Conservation (phyloP, 1,140 invertebrate genomes). For the Habropoda laboriosa region DNA sequence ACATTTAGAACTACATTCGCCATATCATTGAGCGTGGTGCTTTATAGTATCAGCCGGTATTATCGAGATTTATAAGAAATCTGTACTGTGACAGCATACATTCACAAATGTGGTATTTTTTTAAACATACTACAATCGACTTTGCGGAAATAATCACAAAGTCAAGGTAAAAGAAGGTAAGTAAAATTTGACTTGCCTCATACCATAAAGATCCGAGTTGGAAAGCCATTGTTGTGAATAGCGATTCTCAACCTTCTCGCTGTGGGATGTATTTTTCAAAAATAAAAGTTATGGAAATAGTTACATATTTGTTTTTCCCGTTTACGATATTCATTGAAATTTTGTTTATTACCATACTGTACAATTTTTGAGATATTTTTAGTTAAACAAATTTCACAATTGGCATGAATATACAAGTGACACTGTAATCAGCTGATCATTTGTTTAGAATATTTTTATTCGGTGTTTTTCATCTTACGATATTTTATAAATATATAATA, state of each 20-base stretch:
- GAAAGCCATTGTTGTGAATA: conserved; percentile 49
- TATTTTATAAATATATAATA: not conserved
- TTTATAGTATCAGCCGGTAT: conserved; percentile 43
- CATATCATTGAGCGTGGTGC: conserved; percentile 61
- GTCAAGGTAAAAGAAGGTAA: conserved; percentile 57
- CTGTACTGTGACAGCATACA: not conserved
- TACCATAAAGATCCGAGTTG: conserved; percentile 68
- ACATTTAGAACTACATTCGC: conserved; percentile 51
- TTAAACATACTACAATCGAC: not conserved
- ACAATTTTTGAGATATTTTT: not conserved
- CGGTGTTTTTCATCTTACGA: not conserved
- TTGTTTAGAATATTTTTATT: conserved; percentile 17
- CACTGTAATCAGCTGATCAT: conserved; percentile 35
- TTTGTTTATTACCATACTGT: not conserved
- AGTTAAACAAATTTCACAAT: not conserved
- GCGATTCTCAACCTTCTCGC: conserved; percentile 69
- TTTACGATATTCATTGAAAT: not conserved
- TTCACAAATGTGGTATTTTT: conserved; percentile 15
- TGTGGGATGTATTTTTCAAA: not conserved
- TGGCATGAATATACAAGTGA: not conserved
- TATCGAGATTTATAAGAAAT: conserved; percentile 8
- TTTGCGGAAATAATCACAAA: not conserved
- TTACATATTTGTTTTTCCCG: not conserved
- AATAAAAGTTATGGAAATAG: not conserved
- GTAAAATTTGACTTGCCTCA: conserved; percentile 50